These are phyloP conservation scores for Coptodon rendalli DNA, from an alignment of 2,113 vertebrate species.

Conservation along the genomic window DNA sequence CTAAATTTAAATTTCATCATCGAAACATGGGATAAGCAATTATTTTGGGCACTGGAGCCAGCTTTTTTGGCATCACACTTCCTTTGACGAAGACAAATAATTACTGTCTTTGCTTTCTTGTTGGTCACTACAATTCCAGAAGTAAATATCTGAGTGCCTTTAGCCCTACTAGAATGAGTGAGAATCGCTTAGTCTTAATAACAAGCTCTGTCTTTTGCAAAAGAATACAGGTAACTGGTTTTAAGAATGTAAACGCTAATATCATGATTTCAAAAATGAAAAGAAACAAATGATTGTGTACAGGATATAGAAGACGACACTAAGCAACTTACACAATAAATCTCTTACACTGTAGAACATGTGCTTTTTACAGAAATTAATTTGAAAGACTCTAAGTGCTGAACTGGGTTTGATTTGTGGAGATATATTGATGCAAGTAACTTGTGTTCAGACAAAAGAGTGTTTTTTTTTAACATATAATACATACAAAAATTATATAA, in stretches of 20 bases:
- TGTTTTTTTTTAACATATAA: not conserved
- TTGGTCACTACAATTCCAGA: not conserved
- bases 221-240: not conserved
- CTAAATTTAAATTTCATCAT: not conserved
- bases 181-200: not conserved
- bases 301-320: not conserved
- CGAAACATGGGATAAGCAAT: not conserved
- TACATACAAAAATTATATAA: not conserved
- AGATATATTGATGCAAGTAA: not conserved
- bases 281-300: not conserved
- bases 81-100: not conserved
- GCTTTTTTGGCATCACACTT: not conserved
- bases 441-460: not conserved
- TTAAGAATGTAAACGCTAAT: not conserved
- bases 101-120: not conserved
- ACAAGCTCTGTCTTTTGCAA: fast-evolving
- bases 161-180: not conserved
- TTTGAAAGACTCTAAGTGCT: not conserved
- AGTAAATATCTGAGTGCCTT: not conserved
- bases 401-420: not conserved
- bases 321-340: not conserved
- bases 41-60: not conserved
- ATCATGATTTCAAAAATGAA: not conserved
- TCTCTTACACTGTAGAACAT: not conserved
- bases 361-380: fast-evolving